Conservation (phyloP, 2,888 invertebrate species). For the Xylota segnis region DNA sequence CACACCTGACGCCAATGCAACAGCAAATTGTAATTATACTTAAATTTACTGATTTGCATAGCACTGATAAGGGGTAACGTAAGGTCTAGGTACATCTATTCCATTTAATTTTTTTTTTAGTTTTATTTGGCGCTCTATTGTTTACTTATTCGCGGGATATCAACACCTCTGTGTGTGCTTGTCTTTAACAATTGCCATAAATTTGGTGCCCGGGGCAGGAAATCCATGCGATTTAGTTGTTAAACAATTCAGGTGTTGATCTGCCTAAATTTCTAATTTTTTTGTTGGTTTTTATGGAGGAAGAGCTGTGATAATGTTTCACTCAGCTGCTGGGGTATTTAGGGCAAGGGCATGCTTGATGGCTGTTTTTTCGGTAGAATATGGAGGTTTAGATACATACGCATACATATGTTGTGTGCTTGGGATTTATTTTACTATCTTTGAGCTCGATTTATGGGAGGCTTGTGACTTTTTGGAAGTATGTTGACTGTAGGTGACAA, state of each 20-base stretch:
- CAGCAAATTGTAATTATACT: background rate
- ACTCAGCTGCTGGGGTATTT: background rate
- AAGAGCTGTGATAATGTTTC: background rate
- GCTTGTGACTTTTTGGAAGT: too few relatives aligned
- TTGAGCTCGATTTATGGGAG: too few relatives aligned
- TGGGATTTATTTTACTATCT: too few relatives aligned
- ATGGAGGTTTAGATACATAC: background rate
- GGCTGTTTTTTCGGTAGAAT: background rate
- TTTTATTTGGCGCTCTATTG: background rate
- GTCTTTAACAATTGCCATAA: constrained; percentile 86
- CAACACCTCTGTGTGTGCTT: constrained; percentile 43
- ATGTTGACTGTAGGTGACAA: too few relatives aligned
- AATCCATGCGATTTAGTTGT: constrained; percentile 77
- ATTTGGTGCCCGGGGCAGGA: constrained; percentile 85
- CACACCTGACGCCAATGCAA: background rate
- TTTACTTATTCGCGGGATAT: constrained; percentile 79
- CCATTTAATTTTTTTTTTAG: background rate
- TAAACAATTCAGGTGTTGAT: background rate
- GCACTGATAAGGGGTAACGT: constrained; percentile 81
- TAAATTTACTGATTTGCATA: constrained; percentile 80
- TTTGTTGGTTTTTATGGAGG: background rate
- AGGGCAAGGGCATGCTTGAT: constrained; percentile 2
- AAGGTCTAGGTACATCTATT: constrained; percentile 79
- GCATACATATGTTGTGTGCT: too few relatives aligned
- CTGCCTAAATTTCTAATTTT: constrained; percentile 2